These are phyloP conservation scores for Diacarnus erythraeanus DNA, from an alignment of 37 sponge, comb jelly and placozoan species.

Conservation along the genomic window DNA sequence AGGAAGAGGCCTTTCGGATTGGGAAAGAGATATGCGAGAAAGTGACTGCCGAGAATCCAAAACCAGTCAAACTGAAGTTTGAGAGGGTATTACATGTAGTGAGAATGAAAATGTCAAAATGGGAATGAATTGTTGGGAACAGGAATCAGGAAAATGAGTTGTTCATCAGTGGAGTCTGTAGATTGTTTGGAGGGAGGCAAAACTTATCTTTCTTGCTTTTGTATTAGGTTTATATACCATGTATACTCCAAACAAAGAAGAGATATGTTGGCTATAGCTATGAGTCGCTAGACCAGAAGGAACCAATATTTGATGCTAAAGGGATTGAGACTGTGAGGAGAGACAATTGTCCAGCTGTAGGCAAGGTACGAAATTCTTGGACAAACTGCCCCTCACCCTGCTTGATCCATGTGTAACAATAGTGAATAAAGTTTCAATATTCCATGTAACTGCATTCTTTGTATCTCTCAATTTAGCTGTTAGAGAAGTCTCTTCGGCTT, in stretches of 20 bases:
- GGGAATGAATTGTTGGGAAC: neutral
- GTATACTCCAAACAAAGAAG: slow-evolving; percentile 92
- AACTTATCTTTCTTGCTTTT: neutral
- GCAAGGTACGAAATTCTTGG: slow-evolving; percentile 61
- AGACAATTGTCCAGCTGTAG: slow-evolving; percentile 88
- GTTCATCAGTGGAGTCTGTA: neutral
- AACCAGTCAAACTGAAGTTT: slow-evolving; percentile 94
- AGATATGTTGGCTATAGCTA: slow-evolving; percentile 89
- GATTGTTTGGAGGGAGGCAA: neutral
- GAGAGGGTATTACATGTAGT: slow-evolving; percentile 93
- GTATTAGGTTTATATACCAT: slow-evolving; percentile 91
- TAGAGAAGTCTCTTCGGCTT: slow-evolving; percentile 79
- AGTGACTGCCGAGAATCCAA: slow-evolving; percentile 85
- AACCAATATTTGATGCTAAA: slow-evolving; percentile 91
- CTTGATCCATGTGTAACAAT: too few relatives aligned
- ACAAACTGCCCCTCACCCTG: too few relatives aligned
- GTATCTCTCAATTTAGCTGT: slow-evolving; percentile 34
- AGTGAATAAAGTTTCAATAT: too few relatives aligned
- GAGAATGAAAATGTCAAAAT: too few relatives aligned
- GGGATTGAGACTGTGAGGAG: slow-evolving; percentile 97
- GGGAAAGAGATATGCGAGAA: slow-evolving; percentile 79
- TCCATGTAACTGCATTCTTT: too few relatives aligned
- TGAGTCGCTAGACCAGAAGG: slow-evolving; percentile 78
- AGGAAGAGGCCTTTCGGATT: slow-evolving; percentile 84
- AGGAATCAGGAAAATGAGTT: neutral